These are phyloP conservation scores for Amyelois transitella DNA, from an alignment of 1,140 invertebrate genomes.

Conservation along the genomic window DNA sequence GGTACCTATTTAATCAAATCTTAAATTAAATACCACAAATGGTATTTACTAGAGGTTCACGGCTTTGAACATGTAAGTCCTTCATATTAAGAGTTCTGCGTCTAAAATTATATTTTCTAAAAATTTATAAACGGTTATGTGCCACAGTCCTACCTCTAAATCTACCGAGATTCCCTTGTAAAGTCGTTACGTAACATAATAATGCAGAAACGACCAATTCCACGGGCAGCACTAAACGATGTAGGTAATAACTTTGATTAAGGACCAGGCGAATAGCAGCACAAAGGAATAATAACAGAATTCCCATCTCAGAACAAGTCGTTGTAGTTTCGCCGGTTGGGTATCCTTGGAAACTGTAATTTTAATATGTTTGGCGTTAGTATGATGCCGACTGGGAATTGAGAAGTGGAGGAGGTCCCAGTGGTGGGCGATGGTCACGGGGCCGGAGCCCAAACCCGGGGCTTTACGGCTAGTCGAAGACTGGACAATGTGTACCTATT, in stretches of 20 bases:
- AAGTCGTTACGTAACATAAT: slow-evolving; percentile 28
- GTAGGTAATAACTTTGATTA: slow-evolving; percentile 65
- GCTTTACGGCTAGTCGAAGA: neutral
- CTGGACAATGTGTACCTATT: neutral
- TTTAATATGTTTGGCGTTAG: slow-evolving; percentile 64
- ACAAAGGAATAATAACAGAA: slow-evolving; percentile 66
- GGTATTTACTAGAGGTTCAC: no score
- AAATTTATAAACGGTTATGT: no score
- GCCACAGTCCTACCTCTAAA: no score
- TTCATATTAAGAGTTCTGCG: no score
- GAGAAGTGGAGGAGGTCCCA: slow-evolving; percentile 26
- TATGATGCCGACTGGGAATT: slow-evolving; percentile 41
- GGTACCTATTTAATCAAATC: no score
- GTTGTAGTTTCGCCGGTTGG: slow-evolving; percentile 50
- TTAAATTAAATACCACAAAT: no score
- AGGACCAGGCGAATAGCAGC: slow-evolving; percentile 44
- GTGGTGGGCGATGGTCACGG: slow-evolving; percentile 12
- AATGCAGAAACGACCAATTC: slow-evolving; percentile 37
- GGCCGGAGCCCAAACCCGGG: slow-evolving; percentile 7
- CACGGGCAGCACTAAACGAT: slow-evolving; percentile 34
- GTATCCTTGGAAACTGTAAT: slow-evolving; percentile 66
- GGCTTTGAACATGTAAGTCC: no score
- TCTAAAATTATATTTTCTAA: no score
- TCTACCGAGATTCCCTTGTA: slow-evolving; percentile 7
- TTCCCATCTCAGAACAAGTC: slow-evolving; percentile 48